Base-by-base conservation (phyloP, 2,113 vertebrate species). In the Rana temporaria region DNA sequence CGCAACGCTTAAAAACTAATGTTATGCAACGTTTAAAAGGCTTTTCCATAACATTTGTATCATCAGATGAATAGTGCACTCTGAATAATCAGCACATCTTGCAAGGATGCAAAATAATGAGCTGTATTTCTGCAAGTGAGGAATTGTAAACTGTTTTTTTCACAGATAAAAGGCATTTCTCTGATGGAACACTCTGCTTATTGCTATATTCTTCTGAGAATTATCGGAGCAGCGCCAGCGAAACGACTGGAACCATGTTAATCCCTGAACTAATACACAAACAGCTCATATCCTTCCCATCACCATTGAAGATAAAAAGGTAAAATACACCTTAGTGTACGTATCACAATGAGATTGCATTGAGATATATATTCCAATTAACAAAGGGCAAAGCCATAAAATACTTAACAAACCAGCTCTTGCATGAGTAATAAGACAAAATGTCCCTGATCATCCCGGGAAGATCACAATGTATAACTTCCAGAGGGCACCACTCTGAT, bases 91-190 rank as follows among this genome's bases (percentile, higher is more conserved):
- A 57, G 70, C 69, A 81, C 67, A 82, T 66, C 80, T 74, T 82
- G 80, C 80, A 75, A 82, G 42, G 70, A 82, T 64, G 80, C 80
- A 82, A 82, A 66, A 82, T 82, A 82, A 82, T 82, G 80, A 82
- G 80, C 30, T 82, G 69, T 82, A 74, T 82, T 66, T 74, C 80
- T 75, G 66, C 67, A 59, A 56, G 70, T 65, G 11, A 56, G 30
- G 60, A 75, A 66, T 30, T 75, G 80, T 67, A 74, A 75, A 82
- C 80, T 82, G 7, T 32, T 57, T 82, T 30, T 75, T 82, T 68
- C 80, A 73, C 60, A 74, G 80, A 82, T 82, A 82, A 82, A 82
- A 82, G 71, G 80, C 80, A 66, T 75, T 75, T 38, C 42, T 74
- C 5, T 67, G 80, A 82, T 75, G 80, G 80, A 82, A 74, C 48